These are phyloP conservation scores for Erinaceus europaeus DNA, from an alignment of 2,113 vertebrate species.

Conservation along the genomic window DNA sequence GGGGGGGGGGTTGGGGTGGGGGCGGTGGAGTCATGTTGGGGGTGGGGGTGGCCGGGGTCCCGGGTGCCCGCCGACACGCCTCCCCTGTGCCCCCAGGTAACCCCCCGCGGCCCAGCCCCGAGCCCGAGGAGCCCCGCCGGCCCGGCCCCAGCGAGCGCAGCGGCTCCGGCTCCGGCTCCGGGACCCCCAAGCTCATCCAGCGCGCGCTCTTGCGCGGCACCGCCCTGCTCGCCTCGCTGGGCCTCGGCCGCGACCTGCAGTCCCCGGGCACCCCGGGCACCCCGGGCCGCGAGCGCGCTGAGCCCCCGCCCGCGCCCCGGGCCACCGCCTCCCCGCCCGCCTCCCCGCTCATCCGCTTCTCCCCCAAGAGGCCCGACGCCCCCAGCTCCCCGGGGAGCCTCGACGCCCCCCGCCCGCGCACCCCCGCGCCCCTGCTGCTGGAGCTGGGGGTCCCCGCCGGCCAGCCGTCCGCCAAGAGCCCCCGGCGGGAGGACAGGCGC, in stretches of 20 bases:
- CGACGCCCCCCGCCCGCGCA: conserved; percentile 63
- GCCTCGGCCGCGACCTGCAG: conserved; percentile 82
- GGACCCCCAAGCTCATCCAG: conserved; percentile 83
- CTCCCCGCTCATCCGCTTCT: conserved; percentile 44
- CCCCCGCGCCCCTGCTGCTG: conserved; percentile 71
- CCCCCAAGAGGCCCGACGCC: not conserved
- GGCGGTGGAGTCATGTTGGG: too few species aligned
- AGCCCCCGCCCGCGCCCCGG: conserved; percentile 55
- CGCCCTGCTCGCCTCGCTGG: conserved; percentile 86
- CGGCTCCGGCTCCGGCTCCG: conserved; percentile 13
- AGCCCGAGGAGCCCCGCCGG: conserved; percentile 71
- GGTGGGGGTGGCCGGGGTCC: too few species aligned
- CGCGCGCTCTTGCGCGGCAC: conserved; percentile 83
- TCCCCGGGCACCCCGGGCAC: conserved; percentile 40
- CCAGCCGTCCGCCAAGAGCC: conserved; percentile 84
- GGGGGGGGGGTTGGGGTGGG: not conserved
- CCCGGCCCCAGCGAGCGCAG: conserved; percentile 56
- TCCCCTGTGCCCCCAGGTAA: conserved; percentile 25
- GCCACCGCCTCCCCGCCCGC: conserved; percentile 56
- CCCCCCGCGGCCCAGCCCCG: conserved; percentile 31
- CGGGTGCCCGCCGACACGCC: not conserved
- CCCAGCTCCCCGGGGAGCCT: conserved; percentile 73
- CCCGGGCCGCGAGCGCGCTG: conserved; percentile 67
- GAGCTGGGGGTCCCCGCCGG: conserved; percentile 79
- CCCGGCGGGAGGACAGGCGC: conserved; percentile 72